Evolutionary conservation across 2,797 vertebrate genomes (phyloP).

Genomic region (Todus mexicanus): DNA sequence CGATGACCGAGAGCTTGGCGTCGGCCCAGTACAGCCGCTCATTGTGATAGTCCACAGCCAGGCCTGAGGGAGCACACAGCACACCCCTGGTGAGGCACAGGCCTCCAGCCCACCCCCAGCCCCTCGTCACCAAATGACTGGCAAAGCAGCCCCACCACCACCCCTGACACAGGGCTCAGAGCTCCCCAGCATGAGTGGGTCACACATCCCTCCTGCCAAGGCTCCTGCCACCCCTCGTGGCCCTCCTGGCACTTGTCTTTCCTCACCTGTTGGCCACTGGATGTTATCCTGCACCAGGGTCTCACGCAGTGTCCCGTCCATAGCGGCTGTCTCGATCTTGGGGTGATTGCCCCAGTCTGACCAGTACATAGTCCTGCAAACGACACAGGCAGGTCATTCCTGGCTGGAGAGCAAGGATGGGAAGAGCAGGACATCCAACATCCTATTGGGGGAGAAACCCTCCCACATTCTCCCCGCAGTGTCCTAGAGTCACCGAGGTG

Average conservation of each 20-base stretch:
- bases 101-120: background rate
- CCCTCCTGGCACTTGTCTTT: background rate
- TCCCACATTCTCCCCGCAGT: accelerated
- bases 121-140: background rate
- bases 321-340: slow-evolving; percentile 95
- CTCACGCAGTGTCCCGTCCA: slow-evolving; percentile 94
- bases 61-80: slow-evolving; percentile 71
- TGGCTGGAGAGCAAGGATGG: background rate
- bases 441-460: background rate
- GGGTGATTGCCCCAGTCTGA: slow-evolving; percentile 98
- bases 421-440: background rate
- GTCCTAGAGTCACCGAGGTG: accelerated
- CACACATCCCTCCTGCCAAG: accelerated
- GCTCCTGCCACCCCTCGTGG: background rate
- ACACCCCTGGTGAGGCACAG: background rate
- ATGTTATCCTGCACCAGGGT: slow-evolving; percentile 93
- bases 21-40: slow-evolving; percentile 96
- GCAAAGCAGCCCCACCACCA: background rate
- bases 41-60: slow-evolving; percentile 95
- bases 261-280: slow-evolving; percentile 93
- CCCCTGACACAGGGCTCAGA: background rate
- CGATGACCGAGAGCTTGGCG: slow-evolving; percentile 91
- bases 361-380: slow-evolving; percentile 94
- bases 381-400: background rate
- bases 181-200: accelerated